Evolutionary conservation across 2,888 invertebrate species (phyloP).

Genomic region (Orthosia gothica): DNA sequence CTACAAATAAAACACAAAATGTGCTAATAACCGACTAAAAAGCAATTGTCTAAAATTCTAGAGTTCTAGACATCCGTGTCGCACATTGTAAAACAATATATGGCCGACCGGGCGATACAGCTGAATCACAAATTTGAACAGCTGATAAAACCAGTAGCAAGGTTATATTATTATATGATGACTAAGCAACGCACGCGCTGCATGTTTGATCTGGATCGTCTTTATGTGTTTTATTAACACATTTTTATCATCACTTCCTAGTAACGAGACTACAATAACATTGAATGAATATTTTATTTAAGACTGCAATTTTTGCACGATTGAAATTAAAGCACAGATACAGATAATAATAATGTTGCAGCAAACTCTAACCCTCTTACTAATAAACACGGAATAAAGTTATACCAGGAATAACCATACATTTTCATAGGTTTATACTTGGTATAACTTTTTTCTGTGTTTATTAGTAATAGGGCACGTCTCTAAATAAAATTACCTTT

Average conservation of each 20-base stretch:
- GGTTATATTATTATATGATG: background rate
- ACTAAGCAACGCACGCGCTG: background rate
- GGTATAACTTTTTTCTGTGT: too few species aligned
- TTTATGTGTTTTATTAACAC: background rate
- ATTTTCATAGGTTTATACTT: too few species aligned
- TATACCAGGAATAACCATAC: too few species aligned
- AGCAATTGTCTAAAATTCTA: background rate
- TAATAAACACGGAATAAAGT: too few species aligned
- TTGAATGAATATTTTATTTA: background rate
- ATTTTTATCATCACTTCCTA: background rate
- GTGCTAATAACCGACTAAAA: background rate
- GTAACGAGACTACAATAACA: background rate
- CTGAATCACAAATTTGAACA: too few species aligned
- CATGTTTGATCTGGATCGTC: conserved; percentile 12
- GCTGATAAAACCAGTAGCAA: background rate
- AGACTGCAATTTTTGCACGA: too few species aligned
- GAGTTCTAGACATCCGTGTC: background rate
- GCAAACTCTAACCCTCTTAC: too few species aligned
- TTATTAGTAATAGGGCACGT: too few species aligned
- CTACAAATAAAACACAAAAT: conserved; percentile 1
- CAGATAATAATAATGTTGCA: too few species aligned
- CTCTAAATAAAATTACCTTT: too few species aligned
- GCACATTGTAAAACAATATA: conserved; percentile 4
- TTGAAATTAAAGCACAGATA: too few species aligned
- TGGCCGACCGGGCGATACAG: too few species aligned